These are phyloP conservation scores for Athetis lepigone DNA, from an alignment of 2,888 invertebrate species.

Conservation along the genomic window DNA sequence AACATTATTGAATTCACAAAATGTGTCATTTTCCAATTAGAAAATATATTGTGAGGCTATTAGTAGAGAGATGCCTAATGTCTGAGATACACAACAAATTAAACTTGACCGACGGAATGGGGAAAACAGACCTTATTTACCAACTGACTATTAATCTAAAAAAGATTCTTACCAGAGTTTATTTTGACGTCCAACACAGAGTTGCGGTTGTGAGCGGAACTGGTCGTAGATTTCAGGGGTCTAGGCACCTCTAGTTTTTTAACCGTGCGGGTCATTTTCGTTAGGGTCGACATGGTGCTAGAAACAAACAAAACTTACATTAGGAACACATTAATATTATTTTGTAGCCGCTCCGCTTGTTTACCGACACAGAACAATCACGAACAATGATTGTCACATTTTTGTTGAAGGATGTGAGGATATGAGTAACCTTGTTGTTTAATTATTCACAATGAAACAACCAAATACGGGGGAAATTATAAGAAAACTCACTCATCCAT, in stretches of 20 bases:
- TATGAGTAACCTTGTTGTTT: constrained; percentile 83
- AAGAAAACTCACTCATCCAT: constrained; percentile 89
- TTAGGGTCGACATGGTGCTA: constrained; percentile 90
- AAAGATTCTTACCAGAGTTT: constrained; percentile 86
- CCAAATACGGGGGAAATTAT: constrained; percentile 74
- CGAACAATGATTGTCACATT: constrained; percentile 77
- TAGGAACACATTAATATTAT: constrained; percentile 13
- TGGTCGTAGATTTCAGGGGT: constrained; percentile 92
- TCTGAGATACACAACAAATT: not conserved
- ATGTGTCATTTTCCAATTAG: constrained; percentile 18
- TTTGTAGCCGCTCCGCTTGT: constrained; percentile 28
- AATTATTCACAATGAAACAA: constrained; percentile 80
- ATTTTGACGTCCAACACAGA: constrained; percentile 89
- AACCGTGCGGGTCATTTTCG: constrained; percentile 92
- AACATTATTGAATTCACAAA: not conserved
- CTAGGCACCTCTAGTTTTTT: constrained; percentile 94
- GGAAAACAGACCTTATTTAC: not conserved
- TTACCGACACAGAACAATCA: constrained; percentile 61
- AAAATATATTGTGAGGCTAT: constrained; percentile 4
- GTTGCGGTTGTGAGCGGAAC: constrained; percentile 89
- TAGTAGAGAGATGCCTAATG: not conserved
- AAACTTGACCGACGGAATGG: not conserved
- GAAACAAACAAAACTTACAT: constrained; percentile 64
- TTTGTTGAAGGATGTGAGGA: constrained; percentile 68
- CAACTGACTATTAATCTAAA: not conserved